phyloP scores from a whole-genome alignment of 2,797 vertebrate species.

The Ctenopoma multispine region DNA sequence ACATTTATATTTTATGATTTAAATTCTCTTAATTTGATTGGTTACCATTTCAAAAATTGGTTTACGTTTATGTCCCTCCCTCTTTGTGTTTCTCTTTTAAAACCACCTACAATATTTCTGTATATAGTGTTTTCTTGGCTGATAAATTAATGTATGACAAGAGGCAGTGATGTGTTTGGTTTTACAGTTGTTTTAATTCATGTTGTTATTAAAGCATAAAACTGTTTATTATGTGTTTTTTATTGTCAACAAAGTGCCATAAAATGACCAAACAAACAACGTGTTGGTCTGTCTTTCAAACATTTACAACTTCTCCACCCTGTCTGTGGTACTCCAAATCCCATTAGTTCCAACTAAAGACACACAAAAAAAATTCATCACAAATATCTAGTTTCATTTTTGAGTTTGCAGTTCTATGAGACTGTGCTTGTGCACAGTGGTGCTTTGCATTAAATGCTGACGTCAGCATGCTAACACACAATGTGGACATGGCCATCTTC shows the following conservation, averaged over 20 bases:
- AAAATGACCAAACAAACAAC: not conserved
- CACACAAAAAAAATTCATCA: not conserved
- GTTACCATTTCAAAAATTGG: not conserved
- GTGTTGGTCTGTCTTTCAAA: not conserved
- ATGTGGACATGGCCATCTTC: too few relatives aligned
- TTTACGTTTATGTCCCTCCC: not conserved
- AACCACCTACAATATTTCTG: not conserved
- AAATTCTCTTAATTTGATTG: not conserved
- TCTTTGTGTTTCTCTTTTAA: slow-evolving; percentile 8
- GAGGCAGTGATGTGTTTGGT: not conserved
- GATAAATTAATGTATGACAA: not conserved
- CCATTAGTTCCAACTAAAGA: not conserved
- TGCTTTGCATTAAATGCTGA: not conserved
- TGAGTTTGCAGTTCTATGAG: not conserved
- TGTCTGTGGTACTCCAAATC: not conserved
- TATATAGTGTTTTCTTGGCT: not conserved
- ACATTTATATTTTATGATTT: too few relatives aligned
- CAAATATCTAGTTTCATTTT: not conserved
- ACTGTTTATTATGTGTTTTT: not conserved
- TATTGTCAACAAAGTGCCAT: not conserved
- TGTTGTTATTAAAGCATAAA: not conserved
- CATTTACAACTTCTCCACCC: not conserved
- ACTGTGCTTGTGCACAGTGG: too few relatives aligned
- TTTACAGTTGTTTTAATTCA: not conserved
- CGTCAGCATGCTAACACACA: too few relatives aligned